These are phyloP conservation scores for Charaxes varanes DNA, from an alignment of 1,140 invertebrate species.

Conservation along the genomic window DNA sequence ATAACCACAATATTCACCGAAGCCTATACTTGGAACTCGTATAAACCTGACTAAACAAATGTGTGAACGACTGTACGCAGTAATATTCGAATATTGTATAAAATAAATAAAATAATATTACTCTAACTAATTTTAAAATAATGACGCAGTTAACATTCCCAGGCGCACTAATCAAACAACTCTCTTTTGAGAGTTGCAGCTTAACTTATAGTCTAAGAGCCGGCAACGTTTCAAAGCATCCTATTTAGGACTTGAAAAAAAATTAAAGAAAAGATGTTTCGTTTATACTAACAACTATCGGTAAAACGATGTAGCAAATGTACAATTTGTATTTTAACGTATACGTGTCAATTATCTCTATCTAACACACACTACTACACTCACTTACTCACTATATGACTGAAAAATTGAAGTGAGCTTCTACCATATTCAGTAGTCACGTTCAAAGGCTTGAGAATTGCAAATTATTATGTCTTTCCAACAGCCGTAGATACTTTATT, in stretches of 20 bases:
- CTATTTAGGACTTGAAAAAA: neutral
- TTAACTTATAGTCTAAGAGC: conserved; percentile 6
- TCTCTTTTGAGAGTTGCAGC: conserved; percentile 11
- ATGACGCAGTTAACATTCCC: neutral
- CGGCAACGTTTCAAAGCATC: neutral
- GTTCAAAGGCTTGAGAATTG: too few relatives aligned
- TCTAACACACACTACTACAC: too few relatives aligned
- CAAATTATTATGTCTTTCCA: too few relatives aligned
- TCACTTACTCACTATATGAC: too few relatives aligned
- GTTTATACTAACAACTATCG: neutral
- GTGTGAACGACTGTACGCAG: conserved; percentile 5
- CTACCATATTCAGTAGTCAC: too few relatives aligned
- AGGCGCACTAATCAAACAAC: conserved; percentile 3
- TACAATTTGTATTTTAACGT: too few relatives aligned
- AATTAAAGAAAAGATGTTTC: neutral
- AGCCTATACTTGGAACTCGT: too few relatives aligned
- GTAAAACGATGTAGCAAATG: neutral
- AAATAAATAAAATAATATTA: conserved; percentile 15
- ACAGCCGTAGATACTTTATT: too few relatives aligned
- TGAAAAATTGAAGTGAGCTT: too few relatives aligned
- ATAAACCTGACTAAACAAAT: conserved; percentile 10
- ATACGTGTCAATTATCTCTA: too few relatives aligned
- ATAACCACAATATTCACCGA: too few relatives aligned
- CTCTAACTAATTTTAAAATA: conserved; percentile 11
- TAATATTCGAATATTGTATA: conserved; percentile 9